A percentile compares a stretch with the other conserved stretches of the same genome.
These are phyloP conservation scores for Caenorhabditis doughertyi DNA, from an alignment of 2,888 invertebrate genomes.

Conservation along the genomic window DNA sequence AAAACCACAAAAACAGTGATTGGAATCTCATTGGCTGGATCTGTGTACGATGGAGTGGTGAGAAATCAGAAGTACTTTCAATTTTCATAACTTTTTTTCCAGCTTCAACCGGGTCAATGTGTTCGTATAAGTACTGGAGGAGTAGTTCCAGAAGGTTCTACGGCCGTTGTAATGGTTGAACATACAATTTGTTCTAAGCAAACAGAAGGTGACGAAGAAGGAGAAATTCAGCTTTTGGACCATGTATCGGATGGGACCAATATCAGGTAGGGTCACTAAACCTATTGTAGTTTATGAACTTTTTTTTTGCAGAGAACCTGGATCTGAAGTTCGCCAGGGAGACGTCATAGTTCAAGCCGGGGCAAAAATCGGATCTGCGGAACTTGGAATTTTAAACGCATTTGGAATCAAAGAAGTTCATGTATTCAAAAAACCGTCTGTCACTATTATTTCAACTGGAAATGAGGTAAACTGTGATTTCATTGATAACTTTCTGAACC, in stretches of 20 bases:
- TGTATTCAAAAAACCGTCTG: constrained; percentile 87
- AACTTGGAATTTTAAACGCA: constrained; percentile 88
- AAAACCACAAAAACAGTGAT: constrained; percentile 64
- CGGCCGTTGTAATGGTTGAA: constrained; percentile 87
- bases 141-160: constrained; percentile 89
- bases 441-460: constrained; percentile 93
- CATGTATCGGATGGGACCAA: constrained; percentile 88
- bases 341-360: constrained; percentile 85
- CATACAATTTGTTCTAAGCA: constrained; percentile 88
- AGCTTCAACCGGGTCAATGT: constrained; percentile 68
- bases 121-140: constrained; percentile 96
- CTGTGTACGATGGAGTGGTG: constrained; percentile 23
- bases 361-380: constrained; percentile 86
- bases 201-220: constrained; percentile 83
- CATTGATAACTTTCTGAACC: not conserved
- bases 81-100: no score
- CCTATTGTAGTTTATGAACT: not conserved
- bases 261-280: constrained; percentile 84
- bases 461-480: constrained; percentile 87
- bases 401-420: constrained; percentile 67
- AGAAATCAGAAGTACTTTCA: no score
- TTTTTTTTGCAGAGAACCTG: constrained; percentile 86
- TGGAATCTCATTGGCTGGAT: constrained; percentile 71
- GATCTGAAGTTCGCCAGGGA: constrained; percentile 87
- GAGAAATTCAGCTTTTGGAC: constrained; percentile 88